Percentiles rank a stretch among this genome's conserved stretches.
These are phyloP conservation scores for Montipora foliosa DNA, from an alignment of 64 coral and sea anemone genomes.

Conservation along the genomic window DNA sequence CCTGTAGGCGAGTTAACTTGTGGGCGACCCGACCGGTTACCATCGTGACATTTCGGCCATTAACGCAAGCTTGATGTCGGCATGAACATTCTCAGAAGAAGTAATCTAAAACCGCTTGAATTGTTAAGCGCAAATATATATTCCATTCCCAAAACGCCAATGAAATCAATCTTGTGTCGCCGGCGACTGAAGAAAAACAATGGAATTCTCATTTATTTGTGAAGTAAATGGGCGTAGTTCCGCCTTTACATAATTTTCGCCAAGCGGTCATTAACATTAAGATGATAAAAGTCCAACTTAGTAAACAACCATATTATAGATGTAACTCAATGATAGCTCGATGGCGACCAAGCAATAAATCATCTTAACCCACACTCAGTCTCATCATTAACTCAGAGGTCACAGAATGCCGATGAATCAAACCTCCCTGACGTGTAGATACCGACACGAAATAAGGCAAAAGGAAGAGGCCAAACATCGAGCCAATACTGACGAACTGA, in stretches of 20 bases:
- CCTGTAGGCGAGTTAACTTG: no score
- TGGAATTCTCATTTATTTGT: neutral
- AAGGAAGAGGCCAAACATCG: neutral
- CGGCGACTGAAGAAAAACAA: neutral
- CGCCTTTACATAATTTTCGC: neutral
- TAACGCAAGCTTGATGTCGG: neutral
- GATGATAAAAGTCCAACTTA: conserved; percentile 15
- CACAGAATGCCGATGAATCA: conserved; percentile 13
- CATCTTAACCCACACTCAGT: conserved; percentile 18
- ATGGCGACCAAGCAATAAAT: conserved; percentile 52
- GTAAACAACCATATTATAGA: neutral
- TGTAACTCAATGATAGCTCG: conserved; percentile 9
- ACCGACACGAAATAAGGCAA: neutral
- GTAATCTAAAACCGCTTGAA: conserved; percentile 28
- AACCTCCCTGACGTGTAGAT: neutral
- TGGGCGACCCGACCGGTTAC: no score
- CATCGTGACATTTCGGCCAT: no score
- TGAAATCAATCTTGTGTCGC: conserved; percentile 5
- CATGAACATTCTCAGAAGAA: conserved; percentile 21
- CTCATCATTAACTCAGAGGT: conserved; percentile 34
- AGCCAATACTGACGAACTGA: no score
- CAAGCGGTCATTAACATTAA: neutral
- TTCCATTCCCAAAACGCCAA: neutral
- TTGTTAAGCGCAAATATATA: neutral
- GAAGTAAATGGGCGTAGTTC: neutral